A percentile compares a stretch with the other conserved stretches of the same genome.
These are phyloP conservation scores for Parnassius glacialis DNA, from an alignment of 2,888 invertebrate species.

Conservation along the genomic window DNA sequence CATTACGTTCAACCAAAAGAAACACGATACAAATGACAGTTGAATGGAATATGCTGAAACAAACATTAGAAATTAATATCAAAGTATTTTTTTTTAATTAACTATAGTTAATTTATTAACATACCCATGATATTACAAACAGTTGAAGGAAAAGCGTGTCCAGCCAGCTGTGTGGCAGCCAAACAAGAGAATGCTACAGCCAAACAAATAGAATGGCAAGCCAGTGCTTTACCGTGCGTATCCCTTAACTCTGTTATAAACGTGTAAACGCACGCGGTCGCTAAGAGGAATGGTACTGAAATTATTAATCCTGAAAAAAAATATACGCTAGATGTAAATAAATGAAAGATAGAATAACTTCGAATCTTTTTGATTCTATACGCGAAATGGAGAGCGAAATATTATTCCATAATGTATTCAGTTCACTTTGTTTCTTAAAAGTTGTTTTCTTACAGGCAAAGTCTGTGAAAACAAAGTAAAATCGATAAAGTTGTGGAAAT, in stretches of 20 bases:
- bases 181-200: constrained; percentile 78
- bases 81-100: background rate
- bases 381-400: no score
- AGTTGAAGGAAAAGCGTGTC: constrained; percentile 65
- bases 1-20: constrained; percentile 86
- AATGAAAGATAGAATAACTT: no score
- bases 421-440: no score
- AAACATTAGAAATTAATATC: constrained; percentile 32
- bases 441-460: no score
- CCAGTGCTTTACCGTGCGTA: constrained; percentile 79
- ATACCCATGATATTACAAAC: constrained; percentile 75
- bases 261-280: constrained; percentile 71
- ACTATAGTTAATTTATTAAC: constrained; percentile 21
- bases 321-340: background rate
- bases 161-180: constrained; percentile 78
- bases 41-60: constrained; percentile 84
- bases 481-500: no score
- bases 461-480: no score
- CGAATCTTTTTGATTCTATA: no score
- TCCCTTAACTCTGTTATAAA: constrained; percentile 78
- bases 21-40: constrained; percentile 84
- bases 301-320: constrained; percentile 66
- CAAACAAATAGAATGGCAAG: constrained; percentile 78
- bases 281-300: constrained; percentile 76
- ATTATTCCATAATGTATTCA: no score